Evolutionary conservation across 37 sponge, comb jelly and placozoan genomes (phyloP).

Genomic region (Chondrilla cf. caribensis): DNA sequence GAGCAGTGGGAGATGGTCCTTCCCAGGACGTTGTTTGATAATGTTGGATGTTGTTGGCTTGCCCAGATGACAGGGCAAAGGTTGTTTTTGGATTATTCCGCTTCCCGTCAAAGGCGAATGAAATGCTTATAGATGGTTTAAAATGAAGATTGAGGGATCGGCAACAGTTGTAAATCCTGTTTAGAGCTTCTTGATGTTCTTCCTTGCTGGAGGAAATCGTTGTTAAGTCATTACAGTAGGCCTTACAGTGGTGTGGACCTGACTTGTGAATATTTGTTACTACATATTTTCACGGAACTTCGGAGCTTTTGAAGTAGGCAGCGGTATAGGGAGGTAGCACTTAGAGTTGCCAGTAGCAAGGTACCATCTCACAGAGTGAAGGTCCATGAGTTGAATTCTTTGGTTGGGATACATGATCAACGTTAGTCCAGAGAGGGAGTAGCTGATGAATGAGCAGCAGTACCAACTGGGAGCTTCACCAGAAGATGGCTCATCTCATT

Average conservation of each 20-base stretch:
- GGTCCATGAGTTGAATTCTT: neutral
- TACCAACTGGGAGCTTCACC: neutral
- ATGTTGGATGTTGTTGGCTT: neutral
- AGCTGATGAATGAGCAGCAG: neutral
- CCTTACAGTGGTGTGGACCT: constrained; percentile 1
- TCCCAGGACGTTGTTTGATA: neutral
- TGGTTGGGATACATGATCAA: neutral
- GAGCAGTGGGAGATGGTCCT: neutral
- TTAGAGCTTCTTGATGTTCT: constrained; percentile 20
- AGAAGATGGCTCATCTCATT: neutral
- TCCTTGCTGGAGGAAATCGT: neutral
- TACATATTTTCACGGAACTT: neutral
- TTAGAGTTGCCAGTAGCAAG: too few species aligned
- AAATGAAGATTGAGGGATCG: constrained; percentile 1
- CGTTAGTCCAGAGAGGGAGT: neutral
- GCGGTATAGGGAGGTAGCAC: neutral
- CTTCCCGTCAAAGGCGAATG: neutral
- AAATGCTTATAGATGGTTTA: neutral
- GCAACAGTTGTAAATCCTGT: neutral
- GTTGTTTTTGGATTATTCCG: neutral
- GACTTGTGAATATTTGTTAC: neutral
- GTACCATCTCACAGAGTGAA: neutral
- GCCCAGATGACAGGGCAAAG: neutral
- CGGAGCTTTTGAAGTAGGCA: neutral
- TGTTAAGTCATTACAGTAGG: constrained; percentile 21